A percentile compares a stretch with the other conserved stretches of the same genome.
Evolutionary conservation across 2,797 vertebrate species (phyloP).

Genomic region (Lophotriccus pileatus): DNA sequence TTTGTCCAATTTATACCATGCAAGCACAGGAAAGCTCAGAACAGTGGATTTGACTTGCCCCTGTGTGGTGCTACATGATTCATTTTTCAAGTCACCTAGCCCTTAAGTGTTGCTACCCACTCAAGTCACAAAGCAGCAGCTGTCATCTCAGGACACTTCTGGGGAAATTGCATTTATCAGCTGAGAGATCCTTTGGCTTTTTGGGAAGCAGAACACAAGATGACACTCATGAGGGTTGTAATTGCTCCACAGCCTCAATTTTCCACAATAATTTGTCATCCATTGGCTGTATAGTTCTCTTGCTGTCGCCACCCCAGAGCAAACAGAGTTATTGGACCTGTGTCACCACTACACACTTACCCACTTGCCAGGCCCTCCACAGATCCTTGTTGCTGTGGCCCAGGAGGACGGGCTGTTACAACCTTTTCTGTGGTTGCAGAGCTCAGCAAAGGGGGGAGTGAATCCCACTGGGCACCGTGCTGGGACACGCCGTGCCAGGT

Average conservation of each 20-base stretch:
- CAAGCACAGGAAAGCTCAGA: neutral
- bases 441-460: neutral
- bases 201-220: neutral
- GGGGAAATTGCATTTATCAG: neutral
- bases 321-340: neutral
- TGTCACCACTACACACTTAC: too few relatives aligned
- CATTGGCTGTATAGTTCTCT: neutral
- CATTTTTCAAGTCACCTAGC: neutral
- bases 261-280: neutral
- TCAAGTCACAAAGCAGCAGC: neutral
- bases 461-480: rapidly evolving
- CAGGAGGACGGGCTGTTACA: neutral
- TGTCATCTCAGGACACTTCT: neutral
- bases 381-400: neutral
- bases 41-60: neutral
- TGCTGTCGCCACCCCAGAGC: neutral
- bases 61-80: neutral
- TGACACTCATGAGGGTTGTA: neutral
- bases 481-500: rapidly evolving
- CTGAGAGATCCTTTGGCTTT: neutral
- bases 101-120: neutral
- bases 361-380: neutral
- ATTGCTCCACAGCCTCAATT: neutral
- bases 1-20: neutral
- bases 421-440: neutral